A percentile compares a stretch with the other conserved stretches of the same genome.
phyloP scores from a whole-genome alignment of 2,797 vertebrate genomes.

The Mastacembelus armatus region DNA sequence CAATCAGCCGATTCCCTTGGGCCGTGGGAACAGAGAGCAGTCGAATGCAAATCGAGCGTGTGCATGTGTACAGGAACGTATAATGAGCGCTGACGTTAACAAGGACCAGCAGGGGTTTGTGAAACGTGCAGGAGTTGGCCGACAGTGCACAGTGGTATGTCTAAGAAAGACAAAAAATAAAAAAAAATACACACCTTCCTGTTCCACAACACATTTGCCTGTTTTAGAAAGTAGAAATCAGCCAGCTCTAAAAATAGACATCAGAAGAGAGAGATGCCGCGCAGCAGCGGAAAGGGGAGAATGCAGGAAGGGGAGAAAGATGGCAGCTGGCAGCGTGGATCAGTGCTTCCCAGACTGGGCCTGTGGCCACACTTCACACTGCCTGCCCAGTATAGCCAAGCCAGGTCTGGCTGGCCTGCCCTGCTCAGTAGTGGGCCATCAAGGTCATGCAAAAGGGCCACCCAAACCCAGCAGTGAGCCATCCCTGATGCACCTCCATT shows the following conservation, averaged over 20 bases:
- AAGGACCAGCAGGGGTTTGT: conserved; percentile 31
- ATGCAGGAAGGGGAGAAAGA: conserved; percentile 79
- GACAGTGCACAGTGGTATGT: conserved; percentile 50
- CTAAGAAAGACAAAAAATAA: conserved; percentile 54
- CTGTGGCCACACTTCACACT: conserved; percentile 69
- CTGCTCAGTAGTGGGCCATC: conserved; percentile 62
- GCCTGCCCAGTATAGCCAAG: conserved; percentile 47
- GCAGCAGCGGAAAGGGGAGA: conserved; percentile 79
- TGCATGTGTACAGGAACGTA: conserved; percentile 57
- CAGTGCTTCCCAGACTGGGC: conserved; percentile 79
- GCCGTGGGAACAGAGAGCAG: conserved; percentile 58
- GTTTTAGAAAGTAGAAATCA: conserved; percentile 86
- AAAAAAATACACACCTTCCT: conserved; percentile 57
- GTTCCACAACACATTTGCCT: conserved; percentile 81
- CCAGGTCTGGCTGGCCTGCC: conserved; percentile 57
- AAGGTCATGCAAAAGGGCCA: conserved; percentile 58
- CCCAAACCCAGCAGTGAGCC: conserved; percentile 53
- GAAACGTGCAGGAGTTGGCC: conserved; percentile 49
- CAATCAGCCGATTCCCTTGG: conserved; percentile 64
- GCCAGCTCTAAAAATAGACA: conserved; percentile 87
- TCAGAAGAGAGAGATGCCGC: conserved; percentile 73
- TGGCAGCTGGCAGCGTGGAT: conserved; percentile 82
- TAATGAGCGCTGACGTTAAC: conserved; percentile 37
- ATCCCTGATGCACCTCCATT: conserved; percentile 36
- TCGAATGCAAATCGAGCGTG: conserved; percentile 57